A percentile compares a stretch with the other conserved stretches of the same genome.
Evolutionary conservation across 2,113 vertebrate genomes (phyloP).

Genomic region (Gobius niger): DNA sequence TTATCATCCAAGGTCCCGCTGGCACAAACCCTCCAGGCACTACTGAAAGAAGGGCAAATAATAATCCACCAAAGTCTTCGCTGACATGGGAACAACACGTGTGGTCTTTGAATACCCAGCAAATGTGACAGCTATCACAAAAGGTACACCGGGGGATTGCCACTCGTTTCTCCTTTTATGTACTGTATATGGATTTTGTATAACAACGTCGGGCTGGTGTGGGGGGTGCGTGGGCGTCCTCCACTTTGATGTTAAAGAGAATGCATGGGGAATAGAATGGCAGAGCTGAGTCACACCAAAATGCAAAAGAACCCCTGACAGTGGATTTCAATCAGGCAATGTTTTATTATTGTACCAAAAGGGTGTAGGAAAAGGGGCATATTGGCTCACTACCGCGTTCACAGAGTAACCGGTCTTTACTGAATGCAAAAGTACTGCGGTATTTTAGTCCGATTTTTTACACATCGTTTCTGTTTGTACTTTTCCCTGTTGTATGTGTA

Average conservation of each 20-base stretch:
- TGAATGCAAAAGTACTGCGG: too few relatives aligned
- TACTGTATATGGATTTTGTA: slow-evolving; percentile 8
- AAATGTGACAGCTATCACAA: background rate
- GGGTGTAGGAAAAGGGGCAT: background rate
- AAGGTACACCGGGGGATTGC: slow-evolving; percentile 1
- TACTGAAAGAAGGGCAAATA: slow-evolving; percentile 15
- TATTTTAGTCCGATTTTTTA: too few relatives aligned
- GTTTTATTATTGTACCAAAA: slow-evolving; percentile 13
- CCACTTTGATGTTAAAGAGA: slow-evolving; percentile 40
- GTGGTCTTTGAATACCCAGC: background rate
- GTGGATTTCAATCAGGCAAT: background rate
- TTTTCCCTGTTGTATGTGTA: too few relatives aligned
- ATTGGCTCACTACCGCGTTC: background rate
- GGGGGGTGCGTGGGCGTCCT: slow-evolving; percentile 26
- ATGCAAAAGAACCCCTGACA: slow-evolving; percentile 25
- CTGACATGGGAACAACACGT: too few relatives aligned
- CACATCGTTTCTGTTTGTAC: too few relatives aligned
- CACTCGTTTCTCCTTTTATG: slow-evolving; percentile 22
- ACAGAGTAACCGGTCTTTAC: background rate
- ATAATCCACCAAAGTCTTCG: slow-evolving; percentile 14
- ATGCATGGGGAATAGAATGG: slow-evolving; percentile 20
- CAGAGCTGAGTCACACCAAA: slow-evolving; percentile 44
- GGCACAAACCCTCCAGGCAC: background rate
- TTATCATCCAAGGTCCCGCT: slow-evolving; percentile 42
- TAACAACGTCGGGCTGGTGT: slow-evolving; percentile 11